Evolutionary conservation across 2,888 invertebrate genomes (phyloP).

Genomic region (Podotricha telesiphe): DNA sequence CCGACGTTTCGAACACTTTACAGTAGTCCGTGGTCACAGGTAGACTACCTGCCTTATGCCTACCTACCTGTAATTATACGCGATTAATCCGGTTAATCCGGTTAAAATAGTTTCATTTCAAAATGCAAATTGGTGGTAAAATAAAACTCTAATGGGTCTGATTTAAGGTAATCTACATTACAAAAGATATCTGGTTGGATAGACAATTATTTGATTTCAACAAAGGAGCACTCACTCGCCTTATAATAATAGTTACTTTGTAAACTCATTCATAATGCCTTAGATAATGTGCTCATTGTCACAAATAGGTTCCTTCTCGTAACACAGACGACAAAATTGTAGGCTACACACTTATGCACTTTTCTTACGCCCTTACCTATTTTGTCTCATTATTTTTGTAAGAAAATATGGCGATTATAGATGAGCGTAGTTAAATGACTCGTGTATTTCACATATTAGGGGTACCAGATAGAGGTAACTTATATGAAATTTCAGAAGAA

Average conservation of each 20-base stretch:
- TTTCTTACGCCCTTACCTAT: background rate
- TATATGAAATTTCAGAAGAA: too few species aligned
- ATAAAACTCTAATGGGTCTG: background rate
- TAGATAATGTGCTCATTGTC: slow-evolving; percentile 20
- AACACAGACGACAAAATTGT: slow-evolving; percentile 29
- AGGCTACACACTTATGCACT: slow-evolving; percentile 36
- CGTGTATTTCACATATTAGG: too few species aligned
- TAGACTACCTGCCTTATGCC: too few species aligned
- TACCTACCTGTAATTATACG: too few species aligned
- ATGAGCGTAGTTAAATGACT: background rate
- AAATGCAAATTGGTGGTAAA: background rate
- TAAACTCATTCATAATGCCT: slow-evolving; percentile 3
- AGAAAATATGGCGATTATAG: background rate
- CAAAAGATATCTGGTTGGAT: background rate
- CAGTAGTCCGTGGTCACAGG: too few species aligned
- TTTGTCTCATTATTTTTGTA: background rate
- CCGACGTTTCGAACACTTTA: too few species aligned
- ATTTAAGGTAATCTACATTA: background rate
- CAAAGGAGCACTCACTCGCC: background rate
- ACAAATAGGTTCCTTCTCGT: slow-evolving; percentile 33
- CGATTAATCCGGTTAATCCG: too few species aligned
- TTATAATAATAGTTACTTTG: slow-evolving; percentile 11
- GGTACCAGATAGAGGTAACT: too few species aligned
- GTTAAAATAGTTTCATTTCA: too few species aligned
- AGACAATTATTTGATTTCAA: background rate